phyloP scores from a whole-genome alignment of 23 tunicate genomes.

The Styela plicata region DNA sequence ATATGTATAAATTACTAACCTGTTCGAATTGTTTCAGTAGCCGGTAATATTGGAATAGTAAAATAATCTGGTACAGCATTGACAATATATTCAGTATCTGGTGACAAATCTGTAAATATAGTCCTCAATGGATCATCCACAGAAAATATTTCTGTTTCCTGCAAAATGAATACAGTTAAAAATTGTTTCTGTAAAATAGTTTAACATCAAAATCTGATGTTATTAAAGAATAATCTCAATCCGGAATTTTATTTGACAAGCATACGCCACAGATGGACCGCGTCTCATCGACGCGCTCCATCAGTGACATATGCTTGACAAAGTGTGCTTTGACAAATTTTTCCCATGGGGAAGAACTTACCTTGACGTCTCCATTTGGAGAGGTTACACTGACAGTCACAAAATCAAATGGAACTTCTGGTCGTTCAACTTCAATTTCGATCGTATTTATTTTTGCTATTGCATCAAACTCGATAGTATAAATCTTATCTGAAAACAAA shows the following conservation, averaged over 20 bases:
- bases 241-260: too few species aligned
- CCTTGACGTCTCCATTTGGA: not conserved
- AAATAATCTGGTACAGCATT: not conserved
- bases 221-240: too few species aligned
- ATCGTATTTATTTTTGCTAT: not conserved
- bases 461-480: not conserved
- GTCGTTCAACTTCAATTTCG: not conserved
- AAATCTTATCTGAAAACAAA: too few species aligned
- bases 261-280: too few species aligned
- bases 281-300: too few species aligned
- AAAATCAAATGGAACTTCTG: not conserved
- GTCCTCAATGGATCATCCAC: not conserved
- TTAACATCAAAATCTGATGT: too few species aligned
- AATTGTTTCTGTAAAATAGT: too few species aligned
- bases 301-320: not conserved
- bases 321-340: not conserved
- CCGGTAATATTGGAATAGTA: not conserved
- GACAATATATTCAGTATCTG: not conserved
- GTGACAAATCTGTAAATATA: not conserved
- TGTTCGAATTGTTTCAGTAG: conserved; percentile 3
- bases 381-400: not conserved
- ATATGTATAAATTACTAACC: too few species aligned
- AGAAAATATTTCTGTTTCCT: not conserved
- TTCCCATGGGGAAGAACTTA: not conserved
- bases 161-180: not conserved